Conservation (phyloP, 1,140 invertebrate species). For the Archegozetes longisetosus region DNA sequence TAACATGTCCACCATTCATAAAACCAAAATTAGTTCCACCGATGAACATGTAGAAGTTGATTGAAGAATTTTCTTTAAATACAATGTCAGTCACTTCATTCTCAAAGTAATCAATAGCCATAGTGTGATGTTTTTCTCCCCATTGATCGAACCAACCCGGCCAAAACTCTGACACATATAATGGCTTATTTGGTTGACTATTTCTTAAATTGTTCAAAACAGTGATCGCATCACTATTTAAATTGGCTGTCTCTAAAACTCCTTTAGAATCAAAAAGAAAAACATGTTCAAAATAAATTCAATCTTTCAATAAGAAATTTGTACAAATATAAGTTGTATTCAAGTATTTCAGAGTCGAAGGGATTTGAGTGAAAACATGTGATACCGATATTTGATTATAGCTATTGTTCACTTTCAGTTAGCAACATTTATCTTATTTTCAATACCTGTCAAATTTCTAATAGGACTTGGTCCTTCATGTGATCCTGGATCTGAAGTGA, state of each 20-base stretch:
- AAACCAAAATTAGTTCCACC: slow-evolving; percentile 23
- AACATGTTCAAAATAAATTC: not conserved
- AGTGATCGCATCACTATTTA: not conserved
- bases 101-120: slow-evolving; percentile 18
- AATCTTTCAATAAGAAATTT: not conserved
- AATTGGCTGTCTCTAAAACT: not conserved
- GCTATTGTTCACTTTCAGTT: not conserved
- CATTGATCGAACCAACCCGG: slow-evolving; percentile 29
- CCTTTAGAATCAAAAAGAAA: not conserved
- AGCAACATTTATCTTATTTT: not conserved
- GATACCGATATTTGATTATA: too few relatives aligned
- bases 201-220: not conserved
- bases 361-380: too few relatives aligned
- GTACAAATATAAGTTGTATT: too few relatives aligned
- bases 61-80: slow-evolving; percentile 35
- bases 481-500: slow-evolving; percentile 1
- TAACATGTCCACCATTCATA: slow-evolving; percentile 34
- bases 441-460: not conserved
- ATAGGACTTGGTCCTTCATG: not conserved
- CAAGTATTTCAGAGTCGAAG: too few relatives aligned
- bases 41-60: slow-evolving; percentile 45
- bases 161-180: slow-evolving; percentile 29
- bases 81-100: slow-evolving; percentile 17
- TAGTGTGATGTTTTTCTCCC: slow-evolving; percentile 21
- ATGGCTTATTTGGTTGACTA: slow-evolving; percentile 23